phyloP scores from a whole-genome alignment of 2,888 invertebrate genomes.

The Endomychus coccineus region DNA sequence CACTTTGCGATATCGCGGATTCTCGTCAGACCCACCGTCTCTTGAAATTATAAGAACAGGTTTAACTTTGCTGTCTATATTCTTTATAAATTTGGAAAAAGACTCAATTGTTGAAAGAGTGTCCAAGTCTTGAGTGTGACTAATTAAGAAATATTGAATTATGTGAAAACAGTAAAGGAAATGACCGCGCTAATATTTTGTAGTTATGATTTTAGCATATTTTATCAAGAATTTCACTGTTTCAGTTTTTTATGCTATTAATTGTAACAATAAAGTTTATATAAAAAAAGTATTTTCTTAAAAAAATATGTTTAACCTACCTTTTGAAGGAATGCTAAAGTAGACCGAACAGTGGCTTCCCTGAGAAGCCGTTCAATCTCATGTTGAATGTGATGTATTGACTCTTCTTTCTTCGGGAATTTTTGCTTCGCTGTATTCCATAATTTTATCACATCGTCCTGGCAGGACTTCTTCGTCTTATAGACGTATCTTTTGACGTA shows the following conservation, averaged over 20 bases:
- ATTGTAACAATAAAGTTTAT: background rate
- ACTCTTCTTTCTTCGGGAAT: slow-evolving; percentile 24
- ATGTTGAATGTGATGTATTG: slow-evolving; percentile 21
- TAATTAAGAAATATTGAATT: too few species aligned
- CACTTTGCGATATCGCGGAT: slow-evolving; percentile 26
- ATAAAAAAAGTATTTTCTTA: slow-evolving; percentile 1
- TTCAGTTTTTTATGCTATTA: background rate
- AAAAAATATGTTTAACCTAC: slow-evolving; percentile 1
- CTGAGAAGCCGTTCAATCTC: slow-evolving; percentile 21
- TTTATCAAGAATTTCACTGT: slow-evolving; percentile 1
- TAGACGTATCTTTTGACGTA: slow-evolving; percentile 14
- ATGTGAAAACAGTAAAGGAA: too few species aligned
- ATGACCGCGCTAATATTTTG: too few species aligned
- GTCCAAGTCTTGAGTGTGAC: slow-evolving; percentile 19
- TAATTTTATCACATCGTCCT: slow-evolving; percentile 16
- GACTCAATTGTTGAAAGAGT: slow-evolving; percentile 14
- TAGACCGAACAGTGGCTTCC: slow-evolving; percentile 20
- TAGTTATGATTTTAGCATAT: slow-evolving; percentile 1
- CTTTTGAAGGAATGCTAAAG: slow-evolving; percentile 19
- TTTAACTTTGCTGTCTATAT: slow-evolving; percentile 10
- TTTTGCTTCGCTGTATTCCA: slow-evolving; percentile 16
- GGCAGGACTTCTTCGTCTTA: slow-evolving; percentile 23
- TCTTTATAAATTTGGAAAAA: slow-evolving; percentile 6
- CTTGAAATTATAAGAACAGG: slow-evolving; percentile 26
- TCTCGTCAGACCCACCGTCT: slow-evolving; percentile 25